Percentiles rank a stretch among this genome's conserved stretches.
Conservation (phyloP, 2,797 vertebrate genomes). For the Molossus alvarezi region DNA sequence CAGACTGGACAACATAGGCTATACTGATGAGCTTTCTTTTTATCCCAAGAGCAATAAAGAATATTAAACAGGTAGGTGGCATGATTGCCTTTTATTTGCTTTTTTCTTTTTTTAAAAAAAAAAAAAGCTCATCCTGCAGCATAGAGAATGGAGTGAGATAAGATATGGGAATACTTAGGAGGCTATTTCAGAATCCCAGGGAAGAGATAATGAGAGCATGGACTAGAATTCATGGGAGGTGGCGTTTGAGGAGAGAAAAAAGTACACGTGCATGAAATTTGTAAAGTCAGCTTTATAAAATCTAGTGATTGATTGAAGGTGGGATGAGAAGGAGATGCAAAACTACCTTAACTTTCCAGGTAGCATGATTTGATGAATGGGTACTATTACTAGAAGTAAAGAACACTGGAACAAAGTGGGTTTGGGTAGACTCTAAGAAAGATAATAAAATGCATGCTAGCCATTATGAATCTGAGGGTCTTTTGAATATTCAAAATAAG, state of each 20-base stretch:
- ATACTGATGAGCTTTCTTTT: background rate
- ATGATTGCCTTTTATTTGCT: background rate
- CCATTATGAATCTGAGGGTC: background rate
- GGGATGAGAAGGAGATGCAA: background rate
- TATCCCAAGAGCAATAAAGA: background rate
- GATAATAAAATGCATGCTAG: background rate
- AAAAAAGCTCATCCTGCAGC: background rate
- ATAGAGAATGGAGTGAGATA: background rate
- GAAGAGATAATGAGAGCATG: background rate
- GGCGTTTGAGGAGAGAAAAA: background rate
- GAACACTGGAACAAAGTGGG: background rate
- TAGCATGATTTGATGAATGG: background rate
- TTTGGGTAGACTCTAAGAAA: background rate
- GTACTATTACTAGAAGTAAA: background rate
- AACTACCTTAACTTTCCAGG: background rate
- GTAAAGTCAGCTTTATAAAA: background rate
- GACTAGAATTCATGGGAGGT: background rate
- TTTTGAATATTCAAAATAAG: conserved; percentile 1
- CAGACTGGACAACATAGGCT: too few species aligned
- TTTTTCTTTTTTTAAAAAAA: background rate
- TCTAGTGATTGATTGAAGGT: background rate
- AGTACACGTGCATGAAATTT: background rate
- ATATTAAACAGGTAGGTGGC: background rate
- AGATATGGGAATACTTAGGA: background rate
- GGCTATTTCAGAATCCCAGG: background rate